Conservation (phyloP, 1,140 invertebrate genomes). For the Zophobas morio region DNA sequence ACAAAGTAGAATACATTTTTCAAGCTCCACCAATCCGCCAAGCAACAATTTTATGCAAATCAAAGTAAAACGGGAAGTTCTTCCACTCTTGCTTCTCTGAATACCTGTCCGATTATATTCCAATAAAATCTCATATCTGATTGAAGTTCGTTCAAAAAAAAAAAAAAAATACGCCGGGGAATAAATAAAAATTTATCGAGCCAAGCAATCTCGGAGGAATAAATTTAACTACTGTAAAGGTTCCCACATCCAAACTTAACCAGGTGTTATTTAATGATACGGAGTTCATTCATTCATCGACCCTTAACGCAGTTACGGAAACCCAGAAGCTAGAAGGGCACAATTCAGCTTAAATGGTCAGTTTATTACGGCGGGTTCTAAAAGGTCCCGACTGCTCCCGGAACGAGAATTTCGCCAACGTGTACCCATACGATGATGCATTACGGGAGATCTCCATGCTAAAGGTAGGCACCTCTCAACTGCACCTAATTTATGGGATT, state of each 20-base stretch:
- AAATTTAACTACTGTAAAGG: slow-evolving; percentile 14
- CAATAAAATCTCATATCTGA: background rate
- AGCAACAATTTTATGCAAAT: background rate
- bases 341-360: slow-evolving; percentile 31
- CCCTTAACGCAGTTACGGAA: slow-evolving; percentile 13
- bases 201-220: slow-evolving; percentile 7
- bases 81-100: background rate
- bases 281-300: slow-evolving; percentile 18
- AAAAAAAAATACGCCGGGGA: slow-evolving; percentile 1
- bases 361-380: slow-evolving; percentile 18
- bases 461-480: slow-evolving; percentile 18
- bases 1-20: background rate
- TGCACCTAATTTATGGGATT: slow-evolving; percentile 22
- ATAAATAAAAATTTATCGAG: slow-evolving; percentile 5
- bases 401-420: slow-evolving; percentile 4
- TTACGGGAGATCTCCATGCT: slow-evolving; percentile 7
- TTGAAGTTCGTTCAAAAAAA: background rate
- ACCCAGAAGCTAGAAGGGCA: slow-evolving; percentile 15
- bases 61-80: background rate
- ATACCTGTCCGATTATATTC: slow-evolving; percentile 7
- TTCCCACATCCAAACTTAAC: slow-evolving; percentile 12
- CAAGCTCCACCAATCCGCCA: background rate
- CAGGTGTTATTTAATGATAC: slow-evolving; percentile 24
- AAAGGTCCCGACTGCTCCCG: slow-evolving; percentile 12
- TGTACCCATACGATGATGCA: slow-evolving; percentile 11